Evolutionary conservation across 64 coral and sea anemone genomes (phyloP), one percentile per base, ranked within the genome.

Genomic region (Trachythela sp.): DNA sequence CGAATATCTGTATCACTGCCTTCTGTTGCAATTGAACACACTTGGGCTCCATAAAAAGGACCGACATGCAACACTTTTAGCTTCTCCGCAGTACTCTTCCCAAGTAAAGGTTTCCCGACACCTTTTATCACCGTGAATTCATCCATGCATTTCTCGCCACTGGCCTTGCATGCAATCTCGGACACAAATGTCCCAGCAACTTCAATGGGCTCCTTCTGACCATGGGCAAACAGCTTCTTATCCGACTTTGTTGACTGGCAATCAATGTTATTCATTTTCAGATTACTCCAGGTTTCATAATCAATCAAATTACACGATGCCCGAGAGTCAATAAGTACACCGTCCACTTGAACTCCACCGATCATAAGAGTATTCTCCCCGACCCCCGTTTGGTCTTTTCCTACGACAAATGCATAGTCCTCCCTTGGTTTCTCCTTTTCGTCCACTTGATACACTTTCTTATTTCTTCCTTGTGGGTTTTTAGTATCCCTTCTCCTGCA

Each of bases 251-350:
- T 32, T 86, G 85, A 86, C 85, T 86, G 39, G 52, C 85, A 86
- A 54, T 54, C 48, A 29, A 86, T 56, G 24, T 32, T 39, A 39
- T 86, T 20, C 52, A 54, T 45, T 45, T 56, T 86, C 9, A 86
- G 85, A 56, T 58, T 58, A 43, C 48, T 86, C 85, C 85, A 54
- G 52, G 85, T 86, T 43, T 56, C 85, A 43, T 86, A 54, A 86
- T 86, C 85, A 86, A 86, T 86, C 48, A 86, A 86, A 86, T 86
- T 86, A 56, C 85, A 86, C 33, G 85, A 48, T 86, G 85, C 20
- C 20, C 85, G 45, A n/a, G 85, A 86, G 49, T 54, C 85, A 43
- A 86, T 86, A 27, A 86, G 48, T 48, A 86, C 48, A 86, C 85
- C 20, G 24, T 86, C 48, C 50, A 86, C 14, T 86, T 86, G 22